phyloP scores from a whole-genome alignment of 2,888 invertebrate species.

The Melanostoma scalare region DNA sequence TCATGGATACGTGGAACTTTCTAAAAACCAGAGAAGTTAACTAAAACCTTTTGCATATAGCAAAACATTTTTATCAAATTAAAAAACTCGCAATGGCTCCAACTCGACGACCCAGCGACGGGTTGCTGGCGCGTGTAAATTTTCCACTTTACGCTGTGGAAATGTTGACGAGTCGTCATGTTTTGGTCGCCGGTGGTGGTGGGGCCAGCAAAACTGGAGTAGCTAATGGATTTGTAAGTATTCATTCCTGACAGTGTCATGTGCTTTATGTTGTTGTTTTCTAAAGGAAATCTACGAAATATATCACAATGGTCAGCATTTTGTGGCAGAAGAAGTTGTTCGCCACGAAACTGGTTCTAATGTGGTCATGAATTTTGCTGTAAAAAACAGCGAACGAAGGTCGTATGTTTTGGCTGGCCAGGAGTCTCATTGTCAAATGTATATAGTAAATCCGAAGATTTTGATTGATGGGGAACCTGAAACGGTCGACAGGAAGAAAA shows the following conservation, averaged over 20 bases:
- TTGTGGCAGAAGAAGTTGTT: conserved; percentile 93
- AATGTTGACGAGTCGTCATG: conserved; percentile 95
- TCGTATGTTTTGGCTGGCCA: conserved; percentile 94
- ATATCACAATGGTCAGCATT: conserved; percentile 91
- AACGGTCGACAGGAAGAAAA: conserved; percentile 76
- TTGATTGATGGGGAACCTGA: conserved; percentile 81
- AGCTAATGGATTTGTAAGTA: conserved; percentile 97
- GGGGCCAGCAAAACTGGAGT: conserved; percentile 98
- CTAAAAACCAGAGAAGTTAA: conserved; percentile 65
- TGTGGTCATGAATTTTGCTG: conserved; percentile 95
- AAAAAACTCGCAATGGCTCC: conserved; percentile 83
- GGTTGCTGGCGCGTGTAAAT: conserved; percentile 92
- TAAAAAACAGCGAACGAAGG: conserved; percentile 87
- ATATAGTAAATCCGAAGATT: conserved; percentile 87
- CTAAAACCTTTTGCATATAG: conserved; percentile 22
- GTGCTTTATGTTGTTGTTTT: conserved; percentile 4
- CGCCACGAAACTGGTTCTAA: conserved; percentile 94
- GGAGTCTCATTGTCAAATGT: conserved; percentile 94
- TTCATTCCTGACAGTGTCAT: neutral
- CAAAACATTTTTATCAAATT: conserved; percentile 1
- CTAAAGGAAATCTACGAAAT: conserved; percentile 96
- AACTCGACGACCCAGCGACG: conserved; percentile 85
- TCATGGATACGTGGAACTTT: conserved; percentile 77
- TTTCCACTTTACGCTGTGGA: conserved; percentile 96
- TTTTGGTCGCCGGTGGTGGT: conserved; percentile 98